Evolutionary conservation across 1,140 invertebrate species (phyloP), one percentile per base, ranked within the genome.

Genomic region (Drosophila trapezifrons): DNA sequence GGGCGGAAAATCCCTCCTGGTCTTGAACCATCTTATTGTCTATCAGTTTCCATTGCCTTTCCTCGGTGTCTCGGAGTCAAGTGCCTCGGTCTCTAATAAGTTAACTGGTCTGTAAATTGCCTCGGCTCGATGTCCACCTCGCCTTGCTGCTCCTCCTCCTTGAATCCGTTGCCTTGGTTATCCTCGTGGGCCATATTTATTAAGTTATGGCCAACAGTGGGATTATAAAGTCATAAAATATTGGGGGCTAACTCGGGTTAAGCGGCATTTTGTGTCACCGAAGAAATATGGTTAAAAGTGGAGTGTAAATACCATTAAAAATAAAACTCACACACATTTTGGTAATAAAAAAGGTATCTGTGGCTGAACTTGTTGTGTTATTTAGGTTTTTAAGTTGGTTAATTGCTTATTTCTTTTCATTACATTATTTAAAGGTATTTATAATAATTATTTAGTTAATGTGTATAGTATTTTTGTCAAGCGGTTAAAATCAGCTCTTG

Each of bases 41-140:
- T 43, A 63, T 49, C 56, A 62, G 75, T 38, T 72, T 20, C 18
- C 18, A 52, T 35, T 35, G 29, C 49, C 20, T 35, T 35, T 35
- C 27, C 27, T 22, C 42, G 20, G 22, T 27, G 22, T 72, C 49
- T 43, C 27, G 20, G 43, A 64, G 65, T 78, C 76, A 78, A 78
- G 69, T 78, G 60, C 43, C 32, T 37, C 35, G 46, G 32, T 27
- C 64, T 58, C 63, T 76, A 87, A 87, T 86, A 82, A 87, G 83
- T 83, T 87, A 87, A 87, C 77, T 89, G 69, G 62, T 60, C 77
- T 69, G 73, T 71, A 89, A 89, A 87, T 75, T 90, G 84, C 87
- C 65, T 60, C 18, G 67, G 42, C 62, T 76, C 81, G 58, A 72
- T 80, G 65, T 75, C 45, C 58, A 37, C 25, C 29, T 56, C 45